phyloP scores from a whole-genome alignment of 2,113 vertebrate species.

The Hemichromis elongatus region DNA sequence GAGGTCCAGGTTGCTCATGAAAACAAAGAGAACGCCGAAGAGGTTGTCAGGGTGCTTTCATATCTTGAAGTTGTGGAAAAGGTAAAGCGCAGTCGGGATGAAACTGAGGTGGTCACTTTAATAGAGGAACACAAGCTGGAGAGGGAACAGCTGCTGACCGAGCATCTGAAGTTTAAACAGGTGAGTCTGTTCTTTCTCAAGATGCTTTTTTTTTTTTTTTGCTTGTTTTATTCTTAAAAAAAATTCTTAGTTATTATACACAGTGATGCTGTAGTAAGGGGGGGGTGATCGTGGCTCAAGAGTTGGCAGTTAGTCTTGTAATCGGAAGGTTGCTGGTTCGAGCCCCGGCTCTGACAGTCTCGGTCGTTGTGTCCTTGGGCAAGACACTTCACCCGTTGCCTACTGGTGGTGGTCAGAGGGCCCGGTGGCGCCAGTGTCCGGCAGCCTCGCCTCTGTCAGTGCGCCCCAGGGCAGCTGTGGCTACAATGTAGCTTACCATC shows the following conservation, averaged over 20 bases:
- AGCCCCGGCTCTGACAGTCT: too few species aligned
- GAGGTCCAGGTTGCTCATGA: slow-evolving; percentile 83
- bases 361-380: too few species aligned
- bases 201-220: not conserved
- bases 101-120: slow-evolving; percentile 84
- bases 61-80: slow-evolving; percentile 91
- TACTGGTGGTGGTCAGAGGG: too few species aligned
- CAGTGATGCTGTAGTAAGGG: not conserved
- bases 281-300: too few species aligned
- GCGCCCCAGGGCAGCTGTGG: too few species aligned
- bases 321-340: too few species aligned
- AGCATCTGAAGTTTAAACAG: slow-evolving; percentile 87
- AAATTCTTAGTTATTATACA: not conserved
- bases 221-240: not conserved
- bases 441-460: too few species aligned
- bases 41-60: slow-evolving; percentile 80
- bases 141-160: slow-evolving; percentile 85
- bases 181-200: slow-evolving; percentile 57
- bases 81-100: slow-evolving; percentile 85
- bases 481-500: too few species aligned
- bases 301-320: too few species aligned
- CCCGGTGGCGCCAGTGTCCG: too few species aligned
- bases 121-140: slow-evolving; percentile 88
- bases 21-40: slow-evolving; percentile 81
- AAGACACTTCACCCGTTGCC: too few species aligned